Conservation (phyloP, 2,888 invertebrate species). For the Cryptocephalus moraei region DNA sequence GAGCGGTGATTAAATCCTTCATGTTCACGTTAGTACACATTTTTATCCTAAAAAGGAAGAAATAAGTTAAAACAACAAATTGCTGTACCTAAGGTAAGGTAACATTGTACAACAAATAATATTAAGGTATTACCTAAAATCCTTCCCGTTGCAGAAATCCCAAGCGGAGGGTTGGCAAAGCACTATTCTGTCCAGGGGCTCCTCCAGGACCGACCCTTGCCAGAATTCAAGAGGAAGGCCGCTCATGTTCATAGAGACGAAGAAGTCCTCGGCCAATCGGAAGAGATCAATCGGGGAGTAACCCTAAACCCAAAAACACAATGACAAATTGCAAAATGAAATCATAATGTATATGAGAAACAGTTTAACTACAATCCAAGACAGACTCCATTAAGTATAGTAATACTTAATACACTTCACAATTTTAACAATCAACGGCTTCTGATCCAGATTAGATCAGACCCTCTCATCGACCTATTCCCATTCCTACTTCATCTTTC, state of each 20-base stretch:
- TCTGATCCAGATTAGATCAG: too few species aligned
- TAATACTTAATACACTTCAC: too few species aligned
- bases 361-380: too few species aligned
- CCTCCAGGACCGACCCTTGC: conserved; percentile 73
- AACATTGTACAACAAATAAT: background rate
- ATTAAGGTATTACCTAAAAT: conserved; percentile 55
- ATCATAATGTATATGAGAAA: too few species aligned
- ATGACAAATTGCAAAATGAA: background rate
- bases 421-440: too few species aligned
- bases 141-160: conserved; percentile 85
- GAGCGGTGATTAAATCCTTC: conserved; percentile 77
- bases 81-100: background rate
- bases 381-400: too few species aligned
- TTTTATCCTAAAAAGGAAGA: conserved; percentile 58
- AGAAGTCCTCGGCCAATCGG: conserved; percentile 83
- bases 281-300: conserved; percentile 77
- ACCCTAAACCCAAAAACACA: conserved; percentile 48
- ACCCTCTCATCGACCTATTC: too few species aligned
- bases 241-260: conserved; percentile 79
- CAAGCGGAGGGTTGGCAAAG: conserved; percentile 88
- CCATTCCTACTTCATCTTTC: too few species aligned
- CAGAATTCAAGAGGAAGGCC: conserved; percentile 82
- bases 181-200: conserved; percentile 64
- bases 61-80: background rate
- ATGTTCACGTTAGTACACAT: conserved; percentile 80